Base-by-base conservation (phyloP, 2,888 invertebrate genomes). In the Mesochorus sp. region DNA sequence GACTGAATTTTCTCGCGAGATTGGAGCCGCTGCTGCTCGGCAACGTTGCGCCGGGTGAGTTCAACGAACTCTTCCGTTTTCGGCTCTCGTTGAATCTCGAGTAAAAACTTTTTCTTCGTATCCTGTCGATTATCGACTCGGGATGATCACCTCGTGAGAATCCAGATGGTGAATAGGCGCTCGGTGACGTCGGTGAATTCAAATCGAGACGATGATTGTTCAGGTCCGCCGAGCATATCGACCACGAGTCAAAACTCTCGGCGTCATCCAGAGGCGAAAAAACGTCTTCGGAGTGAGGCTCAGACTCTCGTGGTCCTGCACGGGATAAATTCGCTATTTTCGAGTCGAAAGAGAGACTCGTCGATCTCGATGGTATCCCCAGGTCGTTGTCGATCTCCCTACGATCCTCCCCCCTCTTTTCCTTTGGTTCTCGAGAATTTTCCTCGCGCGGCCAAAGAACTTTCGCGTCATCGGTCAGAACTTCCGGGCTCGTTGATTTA, bases 51-150 rank as follows among this genome's bases (percentile, higher is more conserved):
- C 88, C 86, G 0, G 89, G 84, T 6, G 89, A 82, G 6, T 94
- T 94, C 81, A 95, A 91, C 83, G 93, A 95, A 85, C 94, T 94
- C 86, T 95, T 95, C 80, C 95, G 93, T 85, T 95, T 95, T 88
- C n/a, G n/a, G n/a, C 96, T 95, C 87, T 97, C 96, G 88, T 97
- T 97, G 89, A 97, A 97, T 82, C 97, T 93, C 10, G 96, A 94
- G 88, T 97, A 97, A 91, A 97, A 97, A 89, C 97, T 97, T 89
- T 97, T 97, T 31, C 97, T 93, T 83, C 96, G 93, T 85, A 97
- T 97, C 85, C 97, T 93, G 87, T 97, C 97, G 62, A 95, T 95
- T 44, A 97, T 95, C 75, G 96, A 96, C 87, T 96, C 96, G 1
- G 85, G 81, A 47, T 84, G 81, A 19, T 88, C 88, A 12, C 82